Evolutionary conservation across 2,797 vertebrate genomes (phyloP).

Genomic region (Notolepis coatsorum): DNA sequence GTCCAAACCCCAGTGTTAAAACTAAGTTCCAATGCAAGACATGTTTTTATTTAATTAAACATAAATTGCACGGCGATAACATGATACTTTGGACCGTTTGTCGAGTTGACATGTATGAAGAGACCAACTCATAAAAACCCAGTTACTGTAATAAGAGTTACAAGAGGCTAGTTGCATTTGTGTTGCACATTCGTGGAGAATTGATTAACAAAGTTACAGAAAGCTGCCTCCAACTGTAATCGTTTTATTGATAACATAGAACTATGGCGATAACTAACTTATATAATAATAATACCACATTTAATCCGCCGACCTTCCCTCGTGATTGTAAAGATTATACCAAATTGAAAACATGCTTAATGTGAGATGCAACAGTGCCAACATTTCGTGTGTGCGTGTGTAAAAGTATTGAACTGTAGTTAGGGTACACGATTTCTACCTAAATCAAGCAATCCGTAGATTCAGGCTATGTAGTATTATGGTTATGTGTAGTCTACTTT

Average conservation of each 20-base stretch:
- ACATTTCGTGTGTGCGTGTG: too few species aligned
- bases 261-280: too few species aligned
- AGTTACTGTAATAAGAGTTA: conserved; percentile 9
- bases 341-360: not conserved
- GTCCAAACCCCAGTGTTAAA: not conserved
- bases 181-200: not conserved
- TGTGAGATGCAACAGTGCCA: not conserved
- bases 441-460: too few species aligned
- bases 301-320: not conserved
- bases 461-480: not conserved
- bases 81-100: not conserved
- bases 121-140: not conserved
- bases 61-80: not conserved
- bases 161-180: not conserved
- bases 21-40: conserved; percentile 18
- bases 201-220: not conserved
- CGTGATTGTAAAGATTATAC: not conserved
- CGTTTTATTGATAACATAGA: not conserved
- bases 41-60: not conserved
- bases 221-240: not conserved
- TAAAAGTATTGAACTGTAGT: not conserved
- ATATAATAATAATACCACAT: conserved; percentile 2
- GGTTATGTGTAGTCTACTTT: not conserved
- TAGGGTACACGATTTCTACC: not conserved
- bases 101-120: conserved; percentile 36